Conservation (phyloP, 2,888 invertebrate species). For the Agrotis exclamationis region DNA sequence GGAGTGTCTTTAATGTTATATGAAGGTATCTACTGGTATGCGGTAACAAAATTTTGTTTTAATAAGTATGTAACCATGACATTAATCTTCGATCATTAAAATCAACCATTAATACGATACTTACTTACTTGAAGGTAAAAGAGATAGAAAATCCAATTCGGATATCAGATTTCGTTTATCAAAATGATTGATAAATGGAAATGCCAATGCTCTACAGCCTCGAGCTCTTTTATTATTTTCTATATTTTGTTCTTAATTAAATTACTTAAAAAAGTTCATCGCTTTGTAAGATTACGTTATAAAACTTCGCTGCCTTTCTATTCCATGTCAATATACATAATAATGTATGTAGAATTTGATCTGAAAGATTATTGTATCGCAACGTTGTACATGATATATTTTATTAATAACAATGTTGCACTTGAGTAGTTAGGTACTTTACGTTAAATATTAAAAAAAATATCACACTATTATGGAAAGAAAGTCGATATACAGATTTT, state of each 20-base stretch:
- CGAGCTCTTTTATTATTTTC: conserved; percentile 5
- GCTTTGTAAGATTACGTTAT: neutral
- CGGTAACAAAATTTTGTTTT: neutral
- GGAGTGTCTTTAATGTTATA: neutral
- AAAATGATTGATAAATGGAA: conserved; percentile 17
- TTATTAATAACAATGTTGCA: neutral
- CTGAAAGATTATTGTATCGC: neutral
- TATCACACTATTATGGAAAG: too few species aligned
- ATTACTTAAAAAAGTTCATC: too few species aligned
- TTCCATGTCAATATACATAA: too few species aligned
- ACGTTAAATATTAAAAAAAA: too few species aligned
- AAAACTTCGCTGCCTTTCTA: too few species aligned
- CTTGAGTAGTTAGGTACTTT: neutral
- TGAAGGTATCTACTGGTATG: too few species aligned
- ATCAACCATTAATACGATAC: too few species aligned
- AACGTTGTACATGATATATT: neutral
- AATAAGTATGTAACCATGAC: neutral
- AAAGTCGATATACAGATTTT: neutral
- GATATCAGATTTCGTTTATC: conserved; percentile 42
- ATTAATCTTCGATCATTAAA: too few species aligned
- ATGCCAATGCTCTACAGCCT: conserved; percentile 16
- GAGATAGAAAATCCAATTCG: conserved; percentile 29
- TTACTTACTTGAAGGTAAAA: neutral
- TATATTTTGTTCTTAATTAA: neutral
- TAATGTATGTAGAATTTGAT: neutral